Evolutionary conservation across 2,888 invertebrate genomes (phyloP).

Genomic region (Acanthacorydalis orientalis): DNA sequence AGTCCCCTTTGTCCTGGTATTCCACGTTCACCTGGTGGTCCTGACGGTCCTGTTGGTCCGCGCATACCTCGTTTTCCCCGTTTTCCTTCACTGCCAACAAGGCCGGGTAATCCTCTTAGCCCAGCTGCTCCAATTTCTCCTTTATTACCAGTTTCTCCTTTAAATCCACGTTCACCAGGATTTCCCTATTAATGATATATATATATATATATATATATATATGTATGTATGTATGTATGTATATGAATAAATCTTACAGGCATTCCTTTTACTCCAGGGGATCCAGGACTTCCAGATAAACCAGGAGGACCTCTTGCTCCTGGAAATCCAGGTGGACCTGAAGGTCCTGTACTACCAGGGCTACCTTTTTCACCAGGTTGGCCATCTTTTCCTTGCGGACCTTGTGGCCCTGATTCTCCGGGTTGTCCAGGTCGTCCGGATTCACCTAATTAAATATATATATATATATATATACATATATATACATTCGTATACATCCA

Average conservation of each 20-base stretch:
- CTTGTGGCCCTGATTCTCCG: slow-evolving; percentile 59
- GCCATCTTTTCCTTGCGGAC: slow-evolving; percentile 65
- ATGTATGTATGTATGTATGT: slow-evolving; percentile 1
- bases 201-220: slow-evolving; percentile 1
- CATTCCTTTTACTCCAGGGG: slow-evolving; percentile 58
- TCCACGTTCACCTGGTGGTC: slow-evolving; percentile 59
- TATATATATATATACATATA: not conserved
- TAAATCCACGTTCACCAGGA: slow-evolving; percentile 62
- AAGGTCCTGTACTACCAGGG: slow-evolving; percentile 50
- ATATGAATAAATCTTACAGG: slow-evolving; percentile 30
- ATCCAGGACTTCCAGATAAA: slow-evolving; percentile 52
- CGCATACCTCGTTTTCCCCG: slow-evolving; percentile 63
- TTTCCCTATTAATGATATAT: slow-evolving; percentile 34
- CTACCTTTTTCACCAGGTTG: slow-evolving; percentile 66
- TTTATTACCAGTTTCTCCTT: slow-evolving; percentile 61
- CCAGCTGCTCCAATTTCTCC: slow-evolving; percentile 59
- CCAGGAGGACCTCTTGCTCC: slow-evolving; percentile 67
- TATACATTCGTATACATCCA: too few relatives aligned
- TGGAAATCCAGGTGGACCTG: slow-evolving; percentile 68
- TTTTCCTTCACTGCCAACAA: slow-evolving; percentile 61
- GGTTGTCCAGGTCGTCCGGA: slow-evolving; percentile 60
- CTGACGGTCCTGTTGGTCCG: slow-evolving; percentile 57
- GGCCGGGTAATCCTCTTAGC: slow-evolving; percentile 59
- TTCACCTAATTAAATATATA: slow-evolving; percentile 33
- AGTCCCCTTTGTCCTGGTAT: slow-evolving; percentile 44